These are phyloP conservation scores for Psittacara wagleri DNA, from an alignment of 2,113 vertebrate species.

Conservation along the genomic window DNA sequence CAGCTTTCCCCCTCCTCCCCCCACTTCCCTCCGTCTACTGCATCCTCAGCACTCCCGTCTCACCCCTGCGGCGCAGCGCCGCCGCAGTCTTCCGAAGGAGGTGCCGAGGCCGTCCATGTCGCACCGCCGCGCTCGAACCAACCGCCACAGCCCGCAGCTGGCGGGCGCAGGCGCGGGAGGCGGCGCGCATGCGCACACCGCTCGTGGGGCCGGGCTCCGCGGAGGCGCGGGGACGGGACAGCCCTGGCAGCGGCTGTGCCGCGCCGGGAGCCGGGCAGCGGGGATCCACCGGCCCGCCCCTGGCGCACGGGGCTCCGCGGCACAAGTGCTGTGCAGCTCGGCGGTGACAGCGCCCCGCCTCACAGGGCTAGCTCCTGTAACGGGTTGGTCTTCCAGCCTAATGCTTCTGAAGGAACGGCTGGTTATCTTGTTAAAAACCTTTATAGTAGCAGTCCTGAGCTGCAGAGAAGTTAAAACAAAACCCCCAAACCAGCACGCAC, in stretches of 20 bases:
- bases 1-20: background rate
- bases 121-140: background rate
- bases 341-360: no score
- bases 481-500: accelerated
- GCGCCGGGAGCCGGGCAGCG: no score
- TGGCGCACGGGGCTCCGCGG: background rate
- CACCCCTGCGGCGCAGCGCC: background rate
- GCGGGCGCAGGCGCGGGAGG: background rate
- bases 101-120: background rate
- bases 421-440: background rate
- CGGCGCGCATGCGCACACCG: background rate
- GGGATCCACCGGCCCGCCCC: no score
- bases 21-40: background rate
- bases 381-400: background rate
- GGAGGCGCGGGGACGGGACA: no score
- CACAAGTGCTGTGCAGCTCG: no score
- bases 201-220: no score
- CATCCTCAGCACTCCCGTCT: background rate
- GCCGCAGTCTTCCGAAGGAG: background rate
- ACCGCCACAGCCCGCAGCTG: background rate
- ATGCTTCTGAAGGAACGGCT: background rate
- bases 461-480: background rate
- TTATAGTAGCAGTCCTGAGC: accelerated
- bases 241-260: no score
- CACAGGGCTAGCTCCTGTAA: background rate